Percentiles rank a stretch among this genome's conserved stretches.
phyloP scores from a whole-genome alignment of 2,797 vertebrate species.

The Atherinosoma microstoma region DNA sequence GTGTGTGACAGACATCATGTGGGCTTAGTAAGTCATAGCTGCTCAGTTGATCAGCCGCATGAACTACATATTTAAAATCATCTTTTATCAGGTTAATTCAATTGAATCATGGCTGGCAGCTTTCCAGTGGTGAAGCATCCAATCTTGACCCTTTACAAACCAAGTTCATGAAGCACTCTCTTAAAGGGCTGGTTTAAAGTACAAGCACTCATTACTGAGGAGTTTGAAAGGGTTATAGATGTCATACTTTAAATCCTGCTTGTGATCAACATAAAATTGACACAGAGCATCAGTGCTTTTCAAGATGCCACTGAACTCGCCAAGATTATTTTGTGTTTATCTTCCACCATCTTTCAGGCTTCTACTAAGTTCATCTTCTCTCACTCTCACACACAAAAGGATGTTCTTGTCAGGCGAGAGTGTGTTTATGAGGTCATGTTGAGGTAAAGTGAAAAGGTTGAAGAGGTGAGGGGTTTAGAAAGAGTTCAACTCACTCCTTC shows the following conservation, averaged over 20 bases:
- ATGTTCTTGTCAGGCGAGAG: constrained; percentile 48
- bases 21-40: neutral
- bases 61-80: neutral
- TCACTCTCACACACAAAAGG: constrained; percentile 21
- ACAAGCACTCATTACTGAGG: neutral
- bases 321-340: constrained; percentile 24
- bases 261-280: constrained; percentile 14
- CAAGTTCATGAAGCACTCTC: neutral
- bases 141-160: neutral
- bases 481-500: constrained; percentile 93
- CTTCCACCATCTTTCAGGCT: constrained; percentile 28
- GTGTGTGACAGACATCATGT: too few relatives aligned
- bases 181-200: constrained; percentile 5
- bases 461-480: constrained; percentile 24
- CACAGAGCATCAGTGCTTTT: constrained; percentile 6
- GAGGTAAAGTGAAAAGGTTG: constrained; percentile 32
- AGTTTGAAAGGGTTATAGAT: constrained; percentile 16
- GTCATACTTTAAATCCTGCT: constrained; percentile 1
- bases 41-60: neutral
- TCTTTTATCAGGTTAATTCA: neutral
- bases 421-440: constrained; percentile 49
- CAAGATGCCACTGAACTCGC: constrained; percentile 4
- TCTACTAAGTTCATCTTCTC: constrained; percentile 20
- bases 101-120: neutral
- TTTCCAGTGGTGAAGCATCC: neutral